Percentiles rank a stretch among this genome's conserved stretches.
Conservation (phyloP, 2,797 vertebrate species). For the Stomatorhinus walkeri region DNA sequence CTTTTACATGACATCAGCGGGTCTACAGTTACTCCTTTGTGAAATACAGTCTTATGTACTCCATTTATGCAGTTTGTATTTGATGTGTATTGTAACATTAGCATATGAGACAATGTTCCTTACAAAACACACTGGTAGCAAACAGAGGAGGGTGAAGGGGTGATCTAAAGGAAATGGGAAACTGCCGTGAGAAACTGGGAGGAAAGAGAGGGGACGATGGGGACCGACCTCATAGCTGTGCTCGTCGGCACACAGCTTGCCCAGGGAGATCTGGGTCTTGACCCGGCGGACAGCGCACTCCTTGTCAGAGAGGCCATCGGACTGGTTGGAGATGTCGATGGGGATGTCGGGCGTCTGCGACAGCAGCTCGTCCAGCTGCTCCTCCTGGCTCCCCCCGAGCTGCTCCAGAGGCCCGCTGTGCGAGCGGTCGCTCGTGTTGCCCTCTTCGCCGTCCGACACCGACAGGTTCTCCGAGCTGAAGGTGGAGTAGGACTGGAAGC, state of each 20-base stretch:
- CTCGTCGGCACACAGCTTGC: constrained; percentile 87
- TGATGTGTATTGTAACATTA: background rate
- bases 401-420: constrained; percentile 82
- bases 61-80: background rate
- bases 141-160: background rate
- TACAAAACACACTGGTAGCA: background rate
- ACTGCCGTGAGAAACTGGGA: background rate
- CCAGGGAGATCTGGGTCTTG: constrained; percentile 97
- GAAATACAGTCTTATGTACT: background rate
- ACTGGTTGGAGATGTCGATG: constrained; percentile 95
- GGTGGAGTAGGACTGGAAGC: constrained; percentile 95
- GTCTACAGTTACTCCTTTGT: background rate
- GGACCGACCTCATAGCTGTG: constrained; percentile 83
- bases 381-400: constrained; percentile 71
- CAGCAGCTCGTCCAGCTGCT: constrained; percentile 83
- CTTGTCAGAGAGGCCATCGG: constrained; percentile 94
- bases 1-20: background rate
- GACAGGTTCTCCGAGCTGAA: constrained; percentile 98
- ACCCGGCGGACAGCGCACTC: constrained; percentile 92
- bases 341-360: constrained; percentile 93
- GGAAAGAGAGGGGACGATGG: background rate
- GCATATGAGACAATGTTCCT: background rate
- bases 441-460: constrained; percentile 91
- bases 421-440: constrained; percentile 97
- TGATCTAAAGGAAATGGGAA: background rate